Percentiles rank a stretch among this genome's conserved stretches.
Evolutionary conservation across 1,140 invertebrate species (phyloP).

Genomic region (Calliphora vicina): DNA sequence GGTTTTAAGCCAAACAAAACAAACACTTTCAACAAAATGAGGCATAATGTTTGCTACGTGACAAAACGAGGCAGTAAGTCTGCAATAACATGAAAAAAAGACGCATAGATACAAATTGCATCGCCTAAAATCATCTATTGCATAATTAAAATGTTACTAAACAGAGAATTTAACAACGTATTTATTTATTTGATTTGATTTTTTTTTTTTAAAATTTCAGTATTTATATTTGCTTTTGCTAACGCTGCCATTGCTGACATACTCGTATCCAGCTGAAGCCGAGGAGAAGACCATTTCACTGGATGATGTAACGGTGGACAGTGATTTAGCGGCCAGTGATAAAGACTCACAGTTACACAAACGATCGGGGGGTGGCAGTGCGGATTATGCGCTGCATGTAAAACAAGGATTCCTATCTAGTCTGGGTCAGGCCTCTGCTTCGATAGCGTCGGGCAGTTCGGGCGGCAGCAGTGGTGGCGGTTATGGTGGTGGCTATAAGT

Average conservation of each 20-base stretch:
- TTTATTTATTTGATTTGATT: no score
- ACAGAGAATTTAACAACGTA: background rate
- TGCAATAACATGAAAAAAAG: background rate
- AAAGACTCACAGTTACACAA: conserved; percentile 59
- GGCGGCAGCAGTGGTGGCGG: conserved; percentile 65
- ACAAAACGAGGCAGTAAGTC: background rate
- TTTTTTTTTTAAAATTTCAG: conserved; percentile 34
- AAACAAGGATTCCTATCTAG: conserved; percentile 66
- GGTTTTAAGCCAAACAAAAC: background rate
- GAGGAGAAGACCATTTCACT: conserved; percentile 55
- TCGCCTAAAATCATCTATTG: background rate
- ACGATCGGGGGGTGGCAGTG: conserved; percentile 59
- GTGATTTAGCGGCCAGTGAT: conserved; percentile 54
- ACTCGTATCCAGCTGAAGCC: conserved; percentile 45
- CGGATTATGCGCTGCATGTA: conserved; percentile 63
- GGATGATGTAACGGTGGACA: conserved; percentile 58
- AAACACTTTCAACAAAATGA: background rate
- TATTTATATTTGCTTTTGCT: conserved; percentile 46
- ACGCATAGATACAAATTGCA: background rate
- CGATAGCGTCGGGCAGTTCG: conserved; percentile 68
- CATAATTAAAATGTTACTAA: background rate
- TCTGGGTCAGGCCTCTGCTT: conserved; percentile 66
- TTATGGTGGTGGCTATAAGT: conserved; percentile 63
- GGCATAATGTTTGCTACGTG: background rate
- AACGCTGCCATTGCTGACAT: conserved; percentile 49